Percentiles rank a stretch among this genome's conserved stretches.
Evolutionary conservation across 2,888 invertebrate genomes (phyloP).

Genomic region (Andrena chrysosceles): DNA sequence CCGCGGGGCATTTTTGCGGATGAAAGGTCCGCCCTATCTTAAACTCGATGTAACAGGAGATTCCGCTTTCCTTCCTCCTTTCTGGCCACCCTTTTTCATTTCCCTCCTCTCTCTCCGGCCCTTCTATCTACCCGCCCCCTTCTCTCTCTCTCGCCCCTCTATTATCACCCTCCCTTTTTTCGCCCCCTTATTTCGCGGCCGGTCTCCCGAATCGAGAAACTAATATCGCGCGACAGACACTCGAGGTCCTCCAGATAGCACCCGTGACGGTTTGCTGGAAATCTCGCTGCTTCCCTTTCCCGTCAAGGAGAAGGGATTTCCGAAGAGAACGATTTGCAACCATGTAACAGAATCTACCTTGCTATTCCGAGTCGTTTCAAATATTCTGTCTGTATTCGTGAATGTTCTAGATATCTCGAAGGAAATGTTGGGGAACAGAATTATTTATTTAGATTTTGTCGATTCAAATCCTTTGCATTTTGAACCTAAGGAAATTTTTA

Average conservation of each 20-base stretch:
- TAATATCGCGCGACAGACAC: constrained; percentile 54
- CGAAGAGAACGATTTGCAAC: constrained; percentile 18
- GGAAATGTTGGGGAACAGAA: too few relatives aligned
- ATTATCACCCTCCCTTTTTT: neutral
- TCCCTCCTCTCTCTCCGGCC: neutral
- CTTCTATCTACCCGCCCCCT: neutral
- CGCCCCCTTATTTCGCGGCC: constrained; percentile 47
- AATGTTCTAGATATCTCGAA: too few relatives aligned
- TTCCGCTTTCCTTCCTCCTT: constrained; percentile 42
- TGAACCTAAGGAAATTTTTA: too few relatives aligned
- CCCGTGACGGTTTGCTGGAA: constrained; percentile 3
- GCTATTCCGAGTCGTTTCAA: neutral
- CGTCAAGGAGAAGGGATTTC: neutral
- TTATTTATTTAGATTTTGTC: too few relatives aligned
- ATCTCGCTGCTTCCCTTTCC: constrained; percentile 1
- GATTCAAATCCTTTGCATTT: too few relatives aligned
- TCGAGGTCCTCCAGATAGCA: constrained; percentile 28
- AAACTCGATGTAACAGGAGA: constrained; percentile 70
- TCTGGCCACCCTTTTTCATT: constrained; percentile 20
- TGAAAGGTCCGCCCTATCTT: constrained; percentile 75
- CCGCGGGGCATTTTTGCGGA: constrained; percentile 83
- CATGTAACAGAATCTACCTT: neutral
- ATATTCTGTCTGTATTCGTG: neutral
- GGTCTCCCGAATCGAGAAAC: constrained; percentile 47
- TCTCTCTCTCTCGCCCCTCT: neutral